Base-by-base conservation (phyloP, 2,888 invertebrate species). In the Pseudanteris insignis region DNA sequence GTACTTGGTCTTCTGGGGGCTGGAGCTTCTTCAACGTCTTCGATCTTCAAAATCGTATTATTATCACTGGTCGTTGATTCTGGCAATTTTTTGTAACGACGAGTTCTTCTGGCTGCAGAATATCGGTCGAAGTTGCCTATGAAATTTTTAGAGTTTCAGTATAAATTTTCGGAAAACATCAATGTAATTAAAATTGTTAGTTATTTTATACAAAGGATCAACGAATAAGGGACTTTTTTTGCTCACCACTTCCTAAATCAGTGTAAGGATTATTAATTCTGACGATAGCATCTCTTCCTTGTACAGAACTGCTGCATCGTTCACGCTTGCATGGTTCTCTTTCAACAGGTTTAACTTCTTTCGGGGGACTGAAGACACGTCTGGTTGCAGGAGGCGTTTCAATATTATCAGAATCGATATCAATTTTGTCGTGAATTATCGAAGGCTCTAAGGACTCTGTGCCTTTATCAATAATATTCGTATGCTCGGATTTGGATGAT, bases 351-450 rank as follows among this genome's bases (percentile, higher is more conserved):
- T 85, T 85, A 13, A 83, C 81, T 30, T 86, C 86, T 24, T 86
- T 85, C 1, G 86, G 85, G 1, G 87, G 85, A 51, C 84, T 86
- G 72, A 88, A 88, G 15, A 86, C 80, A 67, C 89, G 86, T 48
- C 93, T 84, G 10, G 88, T 88, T 0, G 88, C 90, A 2, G 94
- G 93, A 11, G 94, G 93, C 1, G 94, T 94, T 82, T 94, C 93
- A 21, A 94, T 90, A 70, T 94, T 94, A 69, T 94, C 94, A 1
- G 92, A 91, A 77, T 94, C 94, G 28, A 94, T 92, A 74, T 93
- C 92, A 7, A 89, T 87, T 75, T 88, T 88, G 69, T 90, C 89
- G 10, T 84, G 84, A 8, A 82, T 76, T 1, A 10, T 10, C 9
- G 70, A 70, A 21, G 76, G 66, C 58, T 67, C 67, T 0, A 38